Base-by-base conservation (phyloP, 2,888 invertebrate species). In the Dryocosmus kuriphilus region DNA sequence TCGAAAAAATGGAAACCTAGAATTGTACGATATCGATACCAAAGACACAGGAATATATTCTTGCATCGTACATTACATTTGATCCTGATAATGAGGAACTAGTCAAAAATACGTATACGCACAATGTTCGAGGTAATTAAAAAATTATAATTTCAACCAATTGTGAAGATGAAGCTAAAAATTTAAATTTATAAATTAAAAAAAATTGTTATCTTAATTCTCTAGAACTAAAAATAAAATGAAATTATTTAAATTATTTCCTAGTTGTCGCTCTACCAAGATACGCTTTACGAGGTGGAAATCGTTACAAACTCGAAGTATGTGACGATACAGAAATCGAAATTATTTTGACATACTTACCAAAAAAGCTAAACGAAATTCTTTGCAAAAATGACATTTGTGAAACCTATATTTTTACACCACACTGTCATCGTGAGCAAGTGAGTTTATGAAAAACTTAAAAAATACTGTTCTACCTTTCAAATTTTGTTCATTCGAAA, bases 11-110 rank as follows among this genome's bases (percentile, higher is more conserved):
- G 88, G 88, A 19, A 86, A 86, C 57, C 81, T 89, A 30, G 86
- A 86, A 76, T 80, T 88, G 24, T 87, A 85, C 80, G 86, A 88
- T 24, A 80, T 88, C 6, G 87, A 88, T 32, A 83, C 85, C 8
- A 87, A 85, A 79, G 87, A 88, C 63, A 83, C 85, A 0, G 88
- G 88, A 30, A 88, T 88, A 85, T 89, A 89, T 83, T 87, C 86
- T 11, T 89, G 89, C 75, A 79, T 83, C 46, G 83, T 86, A 62
- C 87, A 83, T 38, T 88, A 88, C 83, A 82, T 84, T 84, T 65
- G 87, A 87, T 81, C 87, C 88, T 32, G 88, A 88, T 46, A 88
- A 86, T 77, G 88, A 88, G 71, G 87, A 88, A 77, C 79, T 84
- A 60, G 83, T 88, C 32, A 80, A 82, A 65, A 86, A 83, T 75